Conservation (phyloP, 2,797 vertebrate species). For the Fistularia commersonii region DNA sequence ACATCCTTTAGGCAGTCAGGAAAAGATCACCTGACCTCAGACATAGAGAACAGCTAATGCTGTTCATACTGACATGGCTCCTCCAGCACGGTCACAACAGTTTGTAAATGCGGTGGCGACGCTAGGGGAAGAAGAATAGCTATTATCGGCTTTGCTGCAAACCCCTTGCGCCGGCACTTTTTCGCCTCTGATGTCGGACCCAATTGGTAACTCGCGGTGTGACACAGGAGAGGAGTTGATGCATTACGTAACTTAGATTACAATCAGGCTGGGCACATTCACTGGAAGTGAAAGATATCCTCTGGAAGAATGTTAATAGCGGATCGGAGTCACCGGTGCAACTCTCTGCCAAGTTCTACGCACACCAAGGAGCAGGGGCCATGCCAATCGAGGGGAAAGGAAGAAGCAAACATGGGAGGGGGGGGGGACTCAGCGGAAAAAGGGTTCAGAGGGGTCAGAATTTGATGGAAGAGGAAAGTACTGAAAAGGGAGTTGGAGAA, state of each 20-base stretch:
- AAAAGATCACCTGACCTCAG: too few relatives aligned
- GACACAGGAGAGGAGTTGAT: conserved; percentile 21
- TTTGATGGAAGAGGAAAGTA: conserved; percentile 8
- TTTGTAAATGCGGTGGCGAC: too few relatives aligned
- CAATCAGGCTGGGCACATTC: conserved; percentile 36
- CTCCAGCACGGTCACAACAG: too few relatives aligned
- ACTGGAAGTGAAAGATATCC: conserved; percentile 68
- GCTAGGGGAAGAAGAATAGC: too few relatives aligned
- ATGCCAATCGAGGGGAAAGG: conserved; percentile 19
- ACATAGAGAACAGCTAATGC: too few relatives aligned
- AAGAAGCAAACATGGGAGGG: conserved; percentile 2
- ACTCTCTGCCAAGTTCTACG: conserved; percentile 40
- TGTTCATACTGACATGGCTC: too few relatives aligned
- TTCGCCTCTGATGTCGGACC: conserved; percentile 8
- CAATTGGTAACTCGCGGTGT: conserved; percentile 31
- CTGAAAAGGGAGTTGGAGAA: conserved; percentile 16
- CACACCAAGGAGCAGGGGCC: conserved; percentile 26
- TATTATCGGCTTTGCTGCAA: too few relatives aligned
- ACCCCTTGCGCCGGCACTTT: neutral
- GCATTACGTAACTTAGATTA: conserved; percentile 67
- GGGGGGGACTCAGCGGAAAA: conserved; percentile 1
- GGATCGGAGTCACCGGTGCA: conserved; percentile 29
- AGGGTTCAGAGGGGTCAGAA: neutral
- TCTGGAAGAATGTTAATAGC: conserved; percentile 68
- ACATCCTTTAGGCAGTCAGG: too few relatives aligned